These are phyloP conservation scores for Cryptotis parvus DNA, from an alignment of 2,113 vertebrate genomes.

Conservation along the genomic window DNA sequence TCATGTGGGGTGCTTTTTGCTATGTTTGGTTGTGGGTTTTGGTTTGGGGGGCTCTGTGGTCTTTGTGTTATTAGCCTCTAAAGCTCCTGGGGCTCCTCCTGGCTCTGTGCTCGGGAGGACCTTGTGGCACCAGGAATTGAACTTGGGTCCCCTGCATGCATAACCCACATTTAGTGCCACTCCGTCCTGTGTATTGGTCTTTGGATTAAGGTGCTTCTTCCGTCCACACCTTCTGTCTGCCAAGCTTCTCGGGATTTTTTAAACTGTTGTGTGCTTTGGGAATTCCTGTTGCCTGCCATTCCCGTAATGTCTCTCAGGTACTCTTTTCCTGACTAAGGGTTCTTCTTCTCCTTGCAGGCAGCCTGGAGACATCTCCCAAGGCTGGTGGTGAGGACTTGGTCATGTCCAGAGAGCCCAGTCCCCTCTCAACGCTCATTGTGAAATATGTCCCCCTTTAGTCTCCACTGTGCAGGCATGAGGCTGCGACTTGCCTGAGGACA, in stretches of 20 bases:
- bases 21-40: no score
- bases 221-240: neutral
- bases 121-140: no score
- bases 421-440: neutral
- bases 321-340: conserved; percentile 23
- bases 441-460: conserved; percentile 43
- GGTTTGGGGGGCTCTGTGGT: no score
- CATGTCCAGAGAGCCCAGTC: conserved; percentile 19
- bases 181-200: neutral
- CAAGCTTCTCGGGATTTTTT: conserved; percentile 42
- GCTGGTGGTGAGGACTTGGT: neutral
- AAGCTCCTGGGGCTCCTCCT: no score
- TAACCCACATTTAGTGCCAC: no score
- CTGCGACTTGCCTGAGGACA: conserved; percentile 7
- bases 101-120: no score
- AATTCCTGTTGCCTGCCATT: conserved; percentile 35
- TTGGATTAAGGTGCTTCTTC: conserved; percentile 12
- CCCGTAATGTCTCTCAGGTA: conserved; percentile 17
- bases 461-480: neutral
- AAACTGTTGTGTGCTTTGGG: conserved; percentile 20
- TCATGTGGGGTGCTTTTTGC: no score
- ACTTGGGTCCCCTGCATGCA: no score
- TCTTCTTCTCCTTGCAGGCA: neutral
- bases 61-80: no score
- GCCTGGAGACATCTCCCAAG: conserved; percentile 26